Conservation (phyloP, 2,888 invertebrate genomes). For the Apamea monoglypha region DNA sequence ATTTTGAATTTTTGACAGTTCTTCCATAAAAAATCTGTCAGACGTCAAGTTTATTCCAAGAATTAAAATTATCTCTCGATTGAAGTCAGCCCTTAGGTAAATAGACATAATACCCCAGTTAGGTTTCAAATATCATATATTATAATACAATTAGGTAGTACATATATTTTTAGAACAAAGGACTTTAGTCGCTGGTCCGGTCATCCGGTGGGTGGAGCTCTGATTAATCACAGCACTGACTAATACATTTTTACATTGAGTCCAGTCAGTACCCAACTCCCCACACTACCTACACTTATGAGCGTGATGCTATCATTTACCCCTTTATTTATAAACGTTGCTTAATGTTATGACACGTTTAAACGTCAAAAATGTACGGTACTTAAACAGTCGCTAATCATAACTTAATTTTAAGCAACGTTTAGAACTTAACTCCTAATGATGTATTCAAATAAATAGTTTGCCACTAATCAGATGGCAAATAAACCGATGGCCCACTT, state of each 20-base stretch:
- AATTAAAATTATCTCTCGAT: too few relatives aligned
- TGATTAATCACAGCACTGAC: slow-evolving; percentile 44
- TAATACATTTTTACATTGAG: slow-evolving; percentile 12
- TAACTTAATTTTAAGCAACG: too few relatives aligned
- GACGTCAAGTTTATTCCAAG: too few relatives aligned
- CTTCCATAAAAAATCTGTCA: too few relatives aligned
- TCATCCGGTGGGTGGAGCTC: slow-evolving; percentile 6
- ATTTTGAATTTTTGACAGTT: too few relatives aligned
- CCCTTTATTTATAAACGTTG: too few relatives aligned
- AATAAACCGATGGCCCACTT: background rate
- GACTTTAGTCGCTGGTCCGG: slow-evolving; percentile 8
- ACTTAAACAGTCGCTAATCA: too few relatives aligned
- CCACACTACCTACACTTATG: background rate
- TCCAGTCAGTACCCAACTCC: background rate
- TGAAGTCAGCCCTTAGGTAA: background rate
- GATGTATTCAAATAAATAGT: background rate
- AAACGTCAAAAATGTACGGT: too few relatives aligned
- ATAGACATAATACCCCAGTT: background rate
- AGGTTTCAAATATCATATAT: background rate
- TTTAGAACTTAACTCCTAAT: background rate
- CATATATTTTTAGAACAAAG: slow-evolving; percentile 48
- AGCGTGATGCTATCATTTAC: background rate
- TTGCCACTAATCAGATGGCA: background rate
- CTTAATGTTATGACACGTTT: too few relatives aligned
- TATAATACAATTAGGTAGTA: background rate